Evolutionary conservation across 2,797 vertebrate genomes (phyloP).

Genomic region (Sebastes itinus): DNA sequence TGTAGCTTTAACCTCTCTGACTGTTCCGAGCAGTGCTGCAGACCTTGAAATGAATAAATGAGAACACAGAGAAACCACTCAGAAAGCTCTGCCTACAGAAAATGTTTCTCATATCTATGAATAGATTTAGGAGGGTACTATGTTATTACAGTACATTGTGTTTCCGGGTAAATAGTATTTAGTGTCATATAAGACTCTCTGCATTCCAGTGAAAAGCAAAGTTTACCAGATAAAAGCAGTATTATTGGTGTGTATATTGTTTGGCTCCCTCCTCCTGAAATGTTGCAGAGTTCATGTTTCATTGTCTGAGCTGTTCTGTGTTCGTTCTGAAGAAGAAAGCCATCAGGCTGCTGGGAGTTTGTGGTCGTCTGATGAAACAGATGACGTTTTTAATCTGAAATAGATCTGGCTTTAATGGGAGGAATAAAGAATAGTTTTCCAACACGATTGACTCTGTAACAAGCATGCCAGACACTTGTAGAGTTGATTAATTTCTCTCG

Average conservation of each 20-base stretch:
- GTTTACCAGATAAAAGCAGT: background rate
- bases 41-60: background rate
- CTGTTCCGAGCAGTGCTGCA: background rate
- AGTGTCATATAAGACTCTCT: background rate
- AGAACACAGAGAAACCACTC: background rate
- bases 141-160: background rate
- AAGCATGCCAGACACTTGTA: background rate
- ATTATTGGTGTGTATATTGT: background rate
- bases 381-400: background rate
- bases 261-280: background rate
- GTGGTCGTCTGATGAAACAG: background rate
- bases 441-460: background rate
- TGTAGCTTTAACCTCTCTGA: background rate
- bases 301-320: background rate
- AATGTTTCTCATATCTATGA: background rate
- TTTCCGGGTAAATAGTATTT: background rate
- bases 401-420: background rate
- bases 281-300: too few relatives aligned
- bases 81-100: background rate
- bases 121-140: background rate
- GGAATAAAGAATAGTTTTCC: background rate
- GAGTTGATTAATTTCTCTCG: background rate
- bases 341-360: background rate
- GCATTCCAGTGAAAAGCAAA: background rate
- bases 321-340: background rate